These are phyloP conservation scores for Sorex fumeus DNA, from an alignment of 2,113 vertebrate genomes.

Conservation along the genomic window DNA sequence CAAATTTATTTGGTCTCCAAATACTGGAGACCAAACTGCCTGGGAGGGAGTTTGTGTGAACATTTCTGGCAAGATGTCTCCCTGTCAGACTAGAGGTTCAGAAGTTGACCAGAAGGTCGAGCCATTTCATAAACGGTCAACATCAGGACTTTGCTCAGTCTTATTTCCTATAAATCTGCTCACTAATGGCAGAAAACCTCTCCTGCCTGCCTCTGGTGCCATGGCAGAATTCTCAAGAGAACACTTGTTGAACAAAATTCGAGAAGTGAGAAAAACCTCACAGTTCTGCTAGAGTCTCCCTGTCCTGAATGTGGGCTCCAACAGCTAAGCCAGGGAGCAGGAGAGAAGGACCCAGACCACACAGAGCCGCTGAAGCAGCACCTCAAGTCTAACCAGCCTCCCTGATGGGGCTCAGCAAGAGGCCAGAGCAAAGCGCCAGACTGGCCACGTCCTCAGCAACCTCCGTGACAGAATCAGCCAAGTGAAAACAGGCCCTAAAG, in stretches of 20 bases:
- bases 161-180: not conserved
- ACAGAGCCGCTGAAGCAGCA: not conserved
- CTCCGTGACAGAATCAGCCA: not conserved
- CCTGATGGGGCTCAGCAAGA: not conserved
- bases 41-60: not conserved
- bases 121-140: not conserved
- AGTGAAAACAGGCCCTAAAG: not conserved
- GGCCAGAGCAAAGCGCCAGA: not conserved
- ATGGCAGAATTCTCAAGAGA: not conserved
- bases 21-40: not conserved
- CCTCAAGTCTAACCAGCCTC: not conserved
- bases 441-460: not conserved
- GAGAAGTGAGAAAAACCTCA: not conserved
- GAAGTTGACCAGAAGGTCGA: not conserved
- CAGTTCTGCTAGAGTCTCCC: not conserved
- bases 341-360: too few relatives aligned
- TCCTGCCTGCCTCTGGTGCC: not conserved
- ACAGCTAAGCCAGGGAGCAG: not conserved
- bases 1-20: too few relatives aligned
- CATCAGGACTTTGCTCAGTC: not conserved
- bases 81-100: not conserved
- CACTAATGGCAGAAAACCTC: not conserved
- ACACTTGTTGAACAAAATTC: not conserved
- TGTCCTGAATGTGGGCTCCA: not conserved
- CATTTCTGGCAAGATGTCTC: not conserved